A percentile compares a stretch with the other conserved stretches of the same genome.
phyloP scores from a whole-genome alignment of 2,888 invertebrate species.

The Idaea aversata region DNA sequence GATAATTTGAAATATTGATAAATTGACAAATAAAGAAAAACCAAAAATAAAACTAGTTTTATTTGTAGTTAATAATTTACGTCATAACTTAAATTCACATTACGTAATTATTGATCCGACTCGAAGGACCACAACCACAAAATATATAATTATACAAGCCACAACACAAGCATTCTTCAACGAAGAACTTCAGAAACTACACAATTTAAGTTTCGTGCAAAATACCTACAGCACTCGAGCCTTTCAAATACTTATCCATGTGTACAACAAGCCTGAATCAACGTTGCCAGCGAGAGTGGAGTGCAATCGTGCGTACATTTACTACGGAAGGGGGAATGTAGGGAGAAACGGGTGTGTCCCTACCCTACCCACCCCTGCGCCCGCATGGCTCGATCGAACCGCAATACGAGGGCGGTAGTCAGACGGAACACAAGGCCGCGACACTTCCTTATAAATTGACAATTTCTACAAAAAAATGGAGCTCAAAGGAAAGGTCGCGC shows the following conservation, averaged over 20 bases:
- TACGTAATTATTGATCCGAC: neutral
- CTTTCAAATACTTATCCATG: constrained; percentile 1
- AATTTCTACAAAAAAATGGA: constrained; percentile 76
- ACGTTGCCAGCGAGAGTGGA: constrained; percentile 60
- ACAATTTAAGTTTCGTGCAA: neutral
- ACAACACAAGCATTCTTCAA: neutral
- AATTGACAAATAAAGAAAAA: constrained; percentile 74
- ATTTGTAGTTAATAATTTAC: constrained; percentile 19
- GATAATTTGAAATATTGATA: constrained; percentile 49
- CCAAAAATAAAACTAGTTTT: constrained; percentile 37
- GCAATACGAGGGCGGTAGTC: constrained; percentile 51
- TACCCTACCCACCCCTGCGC: constrained; percentile 35
- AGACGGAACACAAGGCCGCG: constrained; percentile 56
- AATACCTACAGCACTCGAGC: neutral
- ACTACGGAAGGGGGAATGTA: constrained; percentile 60
- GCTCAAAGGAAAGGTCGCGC: constrained; percentile 86
- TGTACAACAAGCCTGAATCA: constrained; percentile 47
- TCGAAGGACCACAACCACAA: neutral
- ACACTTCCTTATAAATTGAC: constrained; percentile 36
- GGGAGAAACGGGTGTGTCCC: constrained; percentile 52
- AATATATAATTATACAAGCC: no score
- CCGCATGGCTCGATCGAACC: constrained; percentile 65
- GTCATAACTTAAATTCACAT: neutral
- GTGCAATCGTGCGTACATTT: constrained; percentile 69
- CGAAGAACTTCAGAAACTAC: neutral